phyloP scores from a whole-genome alignment of 2,113 vertebrate species.

The Antechinus flavipes region DNA sequence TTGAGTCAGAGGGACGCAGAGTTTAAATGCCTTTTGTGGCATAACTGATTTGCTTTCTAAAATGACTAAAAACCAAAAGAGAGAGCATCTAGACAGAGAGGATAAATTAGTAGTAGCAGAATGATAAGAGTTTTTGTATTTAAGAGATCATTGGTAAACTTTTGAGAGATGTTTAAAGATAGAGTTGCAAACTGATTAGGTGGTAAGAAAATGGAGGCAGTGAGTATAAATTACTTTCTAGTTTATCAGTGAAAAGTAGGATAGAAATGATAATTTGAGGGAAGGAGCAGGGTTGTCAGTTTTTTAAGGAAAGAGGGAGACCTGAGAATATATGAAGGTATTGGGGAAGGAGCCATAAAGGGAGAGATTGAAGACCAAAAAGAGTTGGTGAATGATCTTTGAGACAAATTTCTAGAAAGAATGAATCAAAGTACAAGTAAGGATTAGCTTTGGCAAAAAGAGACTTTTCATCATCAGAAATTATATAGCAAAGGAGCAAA shows the following conservation, averaged over 20 bases:
- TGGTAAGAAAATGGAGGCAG: not conserved
- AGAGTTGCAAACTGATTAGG: not conserved
- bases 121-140: not conserved
- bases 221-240: not conserved
- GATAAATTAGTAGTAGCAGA: not conserved
- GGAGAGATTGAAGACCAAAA: not conserved
- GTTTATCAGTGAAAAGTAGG: not conserved
- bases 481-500: not conserved
- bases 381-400: not conserved
- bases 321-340: too few relatives aligned
- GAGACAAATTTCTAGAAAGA: not conserved
- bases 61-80: not conserved
- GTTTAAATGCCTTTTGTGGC: not conserved
- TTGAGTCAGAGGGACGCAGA: not conserved
- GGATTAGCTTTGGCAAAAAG: not conserved
- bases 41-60: not conserved
- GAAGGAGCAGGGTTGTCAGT: too few relatives aligned
- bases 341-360: not conserved
- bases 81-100: not conserved
- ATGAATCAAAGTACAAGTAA: not conserved
- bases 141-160: not conserved
- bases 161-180: not conserved
- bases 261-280: not conserved
- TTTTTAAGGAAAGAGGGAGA: too few relatives aligned
- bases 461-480: not conserved